Base-by-base conservation (phyloP, 2,113 vertebrate genomes). In the Pipra filicauda region DNA sequence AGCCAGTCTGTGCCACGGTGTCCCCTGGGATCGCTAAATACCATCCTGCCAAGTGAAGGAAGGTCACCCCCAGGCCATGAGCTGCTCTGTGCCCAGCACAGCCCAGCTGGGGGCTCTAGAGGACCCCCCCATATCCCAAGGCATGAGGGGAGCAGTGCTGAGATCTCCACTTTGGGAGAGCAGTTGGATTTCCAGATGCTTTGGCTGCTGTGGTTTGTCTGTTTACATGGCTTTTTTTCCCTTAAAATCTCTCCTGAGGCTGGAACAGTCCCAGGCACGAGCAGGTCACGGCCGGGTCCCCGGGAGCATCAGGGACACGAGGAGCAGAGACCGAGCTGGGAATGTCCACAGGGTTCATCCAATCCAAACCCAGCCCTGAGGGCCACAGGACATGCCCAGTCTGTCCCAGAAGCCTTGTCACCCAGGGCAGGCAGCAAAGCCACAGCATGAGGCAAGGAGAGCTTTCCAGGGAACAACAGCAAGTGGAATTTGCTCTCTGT, bases 51-150 rank as follows among this genome's bases (percentile, higher is more conserved):
- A 4, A 15, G 44, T 4, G 8, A 59, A 35, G 23, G 49, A 39
- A 22, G 15, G 10, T 24, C 78, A 27, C 23, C 23, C 5, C 39
- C 57, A 8, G 48, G 30, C 62, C 21, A 3, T 1, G 49, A 20
- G 52, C 15, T 58, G 9, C 57, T 18, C 49, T 6, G 8, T 15
- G 39, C 16, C 57, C 1, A 6, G 52, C 31, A 35, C 22, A 14
- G 3, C 4, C 35, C 3, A 8, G 55, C 35, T 17, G 1, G 14
- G 48, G 9, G 6, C 1, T 1, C 2, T 4, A 4, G 6, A 44
- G 37, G 30, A 85, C 26, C 23, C 26, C 20, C 30, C 8, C 21
- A 6, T 7, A 18, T 14, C 20, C 37, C 7, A 4, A 23, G 15
- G 20, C 9, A 2, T 6, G 39, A 6, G 0, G 19, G 33, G 9